A percentile compares a stretch with the other conserved stretches of the same genome.
These are phyloP conservation scores for Sturnus vulgaris DNA, from an alignment of 2,113 vertebrate genomes.

Conservation along the genomic window DNA sequence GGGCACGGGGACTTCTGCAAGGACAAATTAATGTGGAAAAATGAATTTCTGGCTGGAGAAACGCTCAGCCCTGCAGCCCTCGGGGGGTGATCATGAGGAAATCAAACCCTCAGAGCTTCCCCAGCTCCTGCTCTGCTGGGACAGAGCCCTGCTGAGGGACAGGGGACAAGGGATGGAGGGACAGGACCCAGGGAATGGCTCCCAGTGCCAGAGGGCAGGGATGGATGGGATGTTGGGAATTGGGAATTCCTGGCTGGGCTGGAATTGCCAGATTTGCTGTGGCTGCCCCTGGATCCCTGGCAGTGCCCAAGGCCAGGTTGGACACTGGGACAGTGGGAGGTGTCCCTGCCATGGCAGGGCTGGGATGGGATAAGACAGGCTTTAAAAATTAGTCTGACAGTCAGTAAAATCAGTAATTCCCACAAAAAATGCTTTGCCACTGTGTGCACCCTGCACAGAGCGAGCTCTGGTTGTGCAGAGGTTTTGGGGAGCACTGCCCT, in stretches of 20 bases:
- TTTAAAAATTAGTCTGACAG: neutral
- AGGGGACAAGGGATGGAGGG: neutral
- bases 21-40: neutral
- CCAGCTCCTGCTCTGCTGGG: accelerated
- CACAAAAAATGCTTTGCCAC: neutral
- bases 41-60: accelerated
- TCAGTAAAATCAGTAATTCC: neutral
- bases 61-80: accelerated
- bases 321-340: neutral
- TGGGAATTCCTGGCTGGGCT: neutral
- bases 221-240: neutral
- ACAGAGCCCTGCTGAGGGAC: neutral
- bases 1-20: accelerated
- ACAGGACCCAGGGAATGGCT: neutral
- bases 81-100: accelerated
- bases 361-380: accelerated
- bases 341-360: neutral
- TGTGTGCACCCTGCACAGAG: neutral
- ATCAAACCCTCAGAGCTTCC: accelerated
- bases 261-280: neutral
- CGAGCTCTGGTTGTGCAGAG: neutral
- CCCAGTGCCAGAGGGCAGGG: no score
- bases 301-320: neutral
- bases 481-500: neutral
- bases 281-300: neutral